Evolutionary conservation across 2,797 vertebrate species (phyloP), one percentile per base, ranked within the genome.

Genomic region (Macroramphosus scolopax): DNA sequence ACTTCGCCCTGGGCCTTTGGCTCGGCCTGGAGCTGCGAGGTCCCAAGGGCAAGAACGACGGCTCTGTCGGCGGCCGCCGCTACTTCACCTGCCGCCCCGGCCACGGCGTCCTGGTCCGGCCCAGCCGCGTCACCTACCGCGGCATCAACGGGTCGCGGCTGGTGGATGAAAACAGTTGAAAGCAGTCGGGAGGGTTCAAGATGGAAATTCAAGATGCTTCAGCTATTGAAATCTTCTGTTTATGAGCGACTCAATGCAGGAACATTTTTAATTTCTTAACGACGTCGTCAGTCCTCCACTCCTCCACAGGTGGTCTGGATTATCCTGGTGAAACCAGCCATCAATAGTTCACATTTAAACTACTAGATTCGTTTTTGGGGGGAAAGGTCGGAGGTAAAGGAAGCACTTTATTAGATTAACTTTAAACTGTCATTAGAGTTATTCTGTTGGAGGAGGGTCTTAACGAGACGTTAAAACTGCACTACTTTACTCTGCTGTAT

Each of bases 1-100:
- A 93, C 78, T 99, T 99, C 43, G 95, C 95, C 0, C 79, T 91
- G 0, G 95, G 95, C 0, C 57, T 93, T 1, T 98, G 96, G 96
- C 88, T 98, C 1, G 96, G 97, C 2, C 88, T 99, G 10, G 97
- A 99, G 72, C 92, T 99, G 2, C 89, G 93, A 5, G 89, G 85
- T 0, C 82, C 94, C 37, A 94, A 91, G 74, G 97, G 97, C 0
- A 96, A 89, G 65, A 96, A 98, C 0, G 94, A 99, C 0, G 97
- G 97, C 5, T 89, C 90, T 0, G 95, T 99, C 61, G 93, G 91
- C 0, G 90, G 87, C 0, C 92, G 84, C 1, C 91, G 93, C 32
- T 98, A 98, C 55, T 99, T 99, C 86, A 91, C 69, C 68, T 99
- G 97, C 45, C 90, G 85, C 46, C 85, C 85, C 0, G 89, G 91